A percentile compares a stretch with the other conserved stretches of the same genome.
phyloP scores from a whole-genome alignment of 2,797 vertebrate species.

The Choloepus didactylus region DNA sequence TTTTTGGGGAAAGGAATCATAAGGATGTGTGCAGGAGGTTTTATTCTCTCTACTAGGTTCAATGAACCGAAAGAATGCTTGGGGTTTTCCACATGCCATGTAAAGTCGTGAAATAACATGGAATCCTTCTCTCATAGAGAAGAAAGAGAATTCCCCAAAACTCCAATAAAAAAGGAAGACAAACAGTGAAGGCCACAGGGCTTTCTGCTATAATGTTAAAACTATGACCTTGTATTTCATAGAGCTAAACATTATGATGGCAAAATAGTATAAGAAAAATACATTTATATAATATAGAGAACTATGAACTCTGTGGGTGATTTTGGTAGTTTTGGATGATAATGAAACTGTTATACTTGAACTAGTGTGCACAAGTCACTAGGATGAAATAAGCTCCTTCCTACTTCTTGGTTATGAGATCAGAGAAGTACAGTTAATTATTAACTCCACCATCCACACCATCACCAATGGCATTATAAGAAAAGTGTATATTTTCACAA shows the following conservation, averaged over 20 bases:
- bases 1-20: not conserved
- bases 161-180: slow-evolving; percentile 49
- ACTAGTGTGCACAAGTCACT: not conserved
- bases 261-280: slow-evolving; percentile 63
- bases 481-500: slow-evolving; percentile 48
- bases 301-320: slow-evolving; percentile 10
- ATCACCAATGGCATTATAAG: not conserved
- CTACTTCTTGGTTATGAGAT: not conserved
- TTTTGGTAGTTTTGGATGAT: slow-evolving; percentile 37
- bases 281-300: slow-evolving; percentile 37
- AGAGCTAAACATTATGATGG: slow-evolving; percentile 54
- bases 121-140: not conserved
- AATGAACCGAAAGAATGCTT: not conserved
- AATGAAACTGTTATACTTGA: slow-evolving; percentile 13
- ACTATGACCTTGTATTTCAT: slow-evolving; percentile 64
- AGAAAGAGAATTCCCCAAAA: slow-evolving; percentile 27
- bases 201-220: slow-evolving; percentile 61
- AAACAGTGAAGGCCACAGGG: slow-evolving; percentile 43
- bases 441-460: slow-evolving; percentile 8
- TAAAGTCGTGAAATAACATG: not conserved
- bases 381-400: slow-evolving; percentile 29
- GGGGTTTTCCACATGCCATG: not conserved
- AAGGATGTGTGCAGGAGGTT: not conserved
- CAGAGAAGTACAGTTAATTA: slow-evolving; percentile 19
- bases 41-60: not conserved